A percentile compares a stretch with the other conserved stretches of the same genome.
Evolutionary conservation across 2,113 vertebrate species (phyloP).

Genomic region (Antechinus stuartii): DNA sequence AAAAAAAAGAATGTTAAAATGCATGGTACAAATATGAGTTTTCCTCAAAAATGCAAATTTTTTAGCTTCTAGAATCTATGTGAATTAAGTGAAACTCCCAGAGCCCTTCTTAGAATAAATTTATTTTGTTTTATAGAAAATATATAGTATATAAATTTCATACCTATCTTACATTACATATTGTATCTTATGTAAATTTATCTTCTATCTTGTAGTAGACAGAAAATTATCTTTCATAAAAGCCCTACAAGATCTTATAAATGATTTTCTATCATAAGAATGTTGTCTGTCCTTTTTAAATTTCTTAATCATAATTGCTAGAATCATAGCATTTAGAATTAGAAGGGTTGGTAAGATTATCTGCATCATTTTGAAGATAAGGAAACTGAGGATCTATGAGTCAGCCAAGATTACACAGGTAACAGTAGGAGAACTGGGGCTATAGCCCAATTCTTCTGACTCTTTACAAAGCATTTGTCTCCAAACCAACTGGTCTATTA

Average conservation of each 20-base stretch:
- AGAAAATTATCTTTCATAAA: neutral
- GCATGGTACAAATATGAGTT: neutral
- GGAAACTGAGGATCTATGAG: neutral
- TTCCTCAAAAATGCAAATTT: neutral
- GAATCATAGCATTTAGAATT: neutral
- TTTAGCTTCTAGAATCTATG: neutral
- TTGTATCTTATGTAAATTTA: neutral
- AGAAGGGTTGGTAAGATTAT: neutral
- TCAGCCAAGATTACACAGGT: neutral
- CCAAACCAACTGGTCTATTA: constrained; percentile 34
- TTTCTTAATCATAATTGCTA: neutral
- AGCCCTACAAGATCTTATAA: neutral
- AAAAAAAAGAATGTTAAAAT: neutral
- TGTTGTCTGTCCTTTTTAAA: neutral
- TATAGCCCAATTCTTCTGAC: neutral
- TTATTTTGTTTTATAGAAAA: neutral
- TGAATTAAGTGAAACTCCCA: neutral
- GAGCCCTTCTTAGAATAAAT: neutral
- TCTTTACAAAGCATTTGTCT: constrained; percentile 10
- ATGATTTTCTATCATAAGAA: neutral
- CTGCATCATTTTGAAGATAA: neutral
- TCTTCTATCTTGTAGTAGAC: neutral
- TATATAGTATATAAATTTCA: neutral
- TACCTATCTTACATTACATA: too few species aligned
- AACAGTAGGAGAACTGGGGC: neutral